phyloP scores from a whole-genome alignment of 2,888 invertebrate genomes.

The Phrixothrix hirtus region DNA sequence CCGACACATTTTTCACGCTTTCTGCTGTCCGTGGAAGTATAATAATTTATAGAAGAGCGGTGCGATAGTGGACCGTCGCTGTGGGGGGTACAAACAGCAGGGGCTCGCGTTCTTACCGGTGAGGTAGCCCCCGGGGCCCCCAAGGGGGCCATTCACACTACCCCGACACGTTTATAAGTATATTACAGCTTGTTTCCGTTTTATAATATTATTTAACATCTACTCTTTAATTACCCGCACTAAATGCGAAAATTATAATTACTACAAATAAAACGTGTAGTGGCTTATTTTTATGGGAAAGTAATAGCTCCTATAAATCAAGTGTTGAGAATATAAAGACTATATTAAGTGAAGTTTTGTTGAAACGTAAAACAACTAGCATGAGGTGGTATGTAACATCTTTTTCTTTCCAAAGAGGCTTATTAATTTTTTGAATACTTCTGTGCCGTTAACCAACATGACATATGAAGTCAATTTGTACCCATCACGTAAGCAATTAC shows the following conservation, averaged over 20 bases:
- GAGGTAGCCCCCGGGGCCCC: slow-evolving; percentile 43
- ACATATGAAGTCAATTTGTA: slow-evolving; percentile 48
- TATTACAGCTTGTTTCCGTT: slow-evolving; percentile 43
- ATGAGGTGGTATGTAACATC: slow-evolving; percentile 1
- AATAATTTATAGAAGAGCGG: slow-evolving; percentile 41
- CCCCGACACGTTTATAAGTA: slow-evolving; percentile 42
- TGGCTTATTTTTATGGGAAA: neutral
- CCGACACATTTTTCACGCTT: slow-evolving; percentile 45
- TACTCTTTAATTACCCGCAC: neutral
- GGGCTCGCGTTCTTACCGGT: slow-evolving; percentile 37
- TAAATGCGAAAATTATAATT: no score
- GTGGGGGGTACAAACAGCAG: slow-evolving; percentile 36
- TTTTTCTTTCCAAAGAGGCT: slow-evolving; percentile 13
- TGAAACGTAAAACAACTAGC: slow-evolving; percentile 13
- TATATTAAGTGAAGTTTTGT: slow-evolving; percentile 12
- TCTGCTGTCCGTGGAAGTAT: slow-evolving; percentile 37
- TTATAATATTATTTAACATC: slow-evolving; percentile 16
- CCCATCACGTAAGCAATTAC: slow-evolving; percentile 48
- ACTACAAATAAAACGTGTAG: no score
- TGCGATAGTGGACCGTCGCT: slow-evolving; percentile 38
- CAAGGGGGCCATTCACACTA: slow-evolving; percentile 46
- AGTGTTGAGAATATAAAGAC: slow-evolving; percentile 2
- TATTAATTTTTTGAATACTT: slow-evolving; percentile 30
- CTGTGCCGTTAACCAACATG: slow-evolving; percentile 33
- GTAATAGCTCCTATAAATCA: slow-evolving; percentile 13